Evolutionary conservation across 2,113 vertebrate genomes (phyloP).

Genomic region (Pseudopodoces humilis): DNA sequence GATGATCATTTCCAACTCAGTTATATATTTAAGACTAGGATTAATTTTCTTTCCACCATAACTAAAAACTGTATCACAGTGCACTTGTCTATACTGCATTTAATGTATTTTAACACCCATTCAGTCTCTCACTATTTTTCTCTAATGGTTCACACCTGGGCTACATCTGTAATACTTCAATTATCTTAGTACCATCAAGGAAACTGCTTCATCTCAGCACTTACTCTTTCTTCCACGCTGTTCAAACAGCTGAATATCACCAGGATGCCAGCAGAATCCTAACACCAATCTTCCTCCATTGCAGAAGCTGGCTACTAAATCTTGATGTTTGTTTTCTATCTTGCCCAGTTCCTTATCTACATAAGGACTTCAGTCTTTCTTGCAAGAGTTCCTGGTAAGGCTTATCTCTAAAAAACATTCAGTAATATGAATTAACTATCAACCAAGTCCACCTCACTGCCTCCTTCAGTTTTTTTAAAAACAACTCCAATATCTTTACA

Average conservation of each 20-base stretch:
- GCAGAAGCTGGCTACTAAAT: neutral
- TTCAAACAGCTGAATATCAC: neutral
- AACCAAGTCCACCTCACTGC: neutral
- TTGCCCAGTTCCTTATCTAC: neutral
- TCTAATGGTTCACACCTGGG: neutral
- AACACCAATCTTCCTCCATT: neutral
- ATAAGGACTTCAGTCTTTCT: neutral
- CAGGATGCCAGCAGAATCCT: neutral
- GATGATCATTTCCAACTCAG: rapidly evolving
- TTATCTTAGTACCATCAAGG: neutral
- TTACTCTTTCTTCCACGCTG: neutral
- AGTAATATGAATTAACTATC: neutral
- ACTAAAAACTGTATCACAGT: neutral
- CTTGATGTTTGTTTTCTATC: neutral
- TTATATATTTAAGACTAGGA: neutral
- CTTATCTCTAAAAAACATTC: neutral
- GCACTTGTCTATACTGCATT: neutral
- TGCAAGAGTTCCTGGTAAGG: neutral
- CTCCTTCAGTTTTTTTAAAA: neutral
- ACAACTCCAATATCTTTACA: neutral
- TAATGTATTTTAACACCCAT: neutral
- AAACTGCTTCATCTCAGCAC: neutral
- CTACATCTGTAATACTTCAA: neutral
- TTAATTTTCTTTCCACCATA: neutral
- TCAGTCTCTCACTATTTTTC: neutral